These are phyloP conservation scores for Cydia amplana DNA, from an alignment of 1,140 invertebrate species.

Conservation along the genomic window DNA sequence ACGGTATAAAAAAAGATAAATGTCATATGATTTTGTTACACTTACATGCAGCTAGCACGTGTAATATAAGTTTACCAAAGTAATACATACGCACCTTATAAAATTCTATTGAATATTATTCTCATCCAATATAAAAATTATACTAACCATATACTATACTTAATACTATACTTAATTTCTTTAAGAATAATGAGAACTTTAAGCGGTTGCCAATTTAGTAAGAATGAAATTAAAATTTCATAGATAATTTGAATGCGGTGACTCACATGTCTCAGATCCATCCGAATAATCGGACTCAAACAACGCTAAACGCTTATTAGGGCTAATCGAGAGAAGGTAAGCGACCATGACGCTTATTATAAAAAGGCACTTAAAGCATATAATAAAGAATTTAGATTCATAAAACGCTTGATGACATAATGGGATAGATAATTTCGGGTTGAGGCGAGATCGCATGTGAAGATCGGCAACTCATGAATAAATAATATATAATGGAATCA, in stretches of 20 bases:
- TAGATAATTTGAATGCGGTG: conserved; percentile 2
- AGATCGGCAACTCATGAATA: conserved; percentile 69
- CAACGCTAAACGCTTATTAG: conserved; percentile 59
- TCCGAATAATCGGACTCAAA: conserved; percentile 21
- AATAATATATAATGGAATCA: conserved; percentile 68
- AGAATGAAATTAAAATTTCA: neutral
- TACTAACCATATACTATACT: too few relatives aligned
- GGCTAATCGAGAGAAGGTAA: conserved; percentile 58
- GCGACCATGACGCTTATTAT: conserved; percentile 61
- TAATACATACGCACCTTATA: too few relatives aligned
- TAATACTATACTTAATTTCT: too few relatives aligned
- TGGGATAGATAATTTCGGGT: conserved; percentile 68
- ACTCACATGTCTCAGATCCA: conserved; percentile 20
- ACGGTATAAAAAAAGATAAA: too few relatives aligned
- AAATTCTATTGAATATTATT: too few relatives aligned
- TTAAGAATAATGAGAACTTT: neutral
- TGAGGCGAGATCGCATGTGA: conserved; percentile 59
- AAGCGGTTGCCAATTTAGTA: neutral
- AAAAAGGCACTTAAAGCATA: conserved; percentile 62
- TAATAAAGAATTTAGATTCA: conserved; percentile 71
- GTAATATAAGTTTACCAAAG: too few relatives aligned
- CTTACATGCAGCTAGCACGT: too few relatives aligned
- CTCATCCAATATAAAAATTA: too few relatives aligned
- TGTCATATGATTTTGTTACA: too few relatives aligned
- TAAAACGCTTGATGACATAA: conserved; percentile 76